Base-by-base conservation (phyloP, 2,797 vertebrate species). In the Labroides dimidiatus region DNA sequence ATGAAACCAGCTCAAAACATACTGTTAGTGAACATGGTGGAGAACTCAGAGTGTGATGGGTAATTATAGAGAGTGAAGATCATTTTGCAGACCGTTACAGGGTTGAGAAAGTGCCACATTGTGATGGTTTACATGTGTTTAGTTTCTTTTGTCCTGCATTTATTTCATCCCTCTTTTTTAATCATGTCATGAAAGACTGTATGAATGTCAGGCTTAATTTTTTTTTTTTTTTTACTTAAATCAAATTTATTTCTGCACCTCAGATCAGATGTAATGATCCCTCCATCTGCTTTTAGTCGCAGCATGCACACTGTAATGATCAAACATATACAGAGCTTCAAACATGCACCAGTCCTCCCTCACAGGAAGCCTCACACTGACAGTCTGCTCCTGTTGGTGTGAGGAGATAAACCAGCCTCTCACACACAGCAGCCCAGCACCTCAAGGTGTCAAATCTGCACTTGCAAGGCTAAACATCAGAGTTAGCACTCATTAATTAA, bases 141-240 rank as follows among this genome's bases (percentile, higher is more conserved):
- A 27, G 3, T 66, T 64, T 47, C 17, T 1, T 70, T 50, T 41
- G 21, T 58, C 19, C 33, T 50, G 8, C 44, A 61, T 20, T 57
- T 45, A 13, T 13, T 4, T 1, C 23, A 4, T 23, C 10, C 9
- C 6, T 58, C 51, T 55, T 42, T 59, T 52, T 27, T 27, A 60
- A 57, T 53, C 55, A 15, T 30, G 62, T 48, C 75, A 52, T 71
- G 55, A 65, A 75, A 47, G 39, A 52, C 63, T 69, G 61, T 56
- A 78, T 64, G 75, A 83, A 83, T 83, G 82, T 79, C 59, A 53
- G 53, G 60, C 30, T 51, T n/a, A n/a, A n/a, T n/a, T n/a, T 44
- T 9, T 47, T 27, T 21, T 57, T 60, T 42, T 20, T 61, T 59
- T 52, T 16, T 30, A 61, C 69, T 52, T 69, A 71, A 37, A 48